Evolutionary conservation across 2,113 vertebrate species (phyloP).

Genomic region (Anguilla rostrata): DNA sequence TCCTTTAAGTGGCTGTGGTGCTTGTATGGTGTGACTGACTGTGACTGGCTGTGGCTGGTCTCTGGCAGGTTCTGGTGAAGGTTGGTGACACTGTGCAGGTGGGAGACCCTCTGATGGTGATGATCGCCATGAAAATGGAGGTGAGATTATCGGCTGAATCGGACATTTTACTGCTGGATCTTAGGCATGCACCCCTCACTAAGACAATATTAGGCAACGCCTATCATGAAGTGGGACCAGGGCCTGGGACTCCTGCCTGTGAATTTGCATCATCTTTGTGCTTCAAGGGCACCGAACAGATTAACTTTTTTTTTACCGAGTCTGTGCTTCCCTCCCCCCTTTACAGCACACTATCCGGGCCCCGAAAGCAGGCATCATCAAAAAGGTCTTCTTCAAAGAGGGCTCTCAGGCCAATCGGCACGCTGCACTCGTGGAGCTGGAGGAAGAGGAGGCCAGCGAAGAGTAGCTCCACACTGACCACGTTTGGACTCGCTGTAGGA

Average conservation of each 20-base stretch:
- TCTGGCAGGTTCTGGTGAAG: conserved; percentile 85
- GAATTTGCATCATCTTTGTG: no score
- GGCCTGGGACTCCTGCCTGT: no score
- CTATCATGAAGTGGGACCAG: no score
- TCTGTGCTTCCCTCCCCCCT: neutral
- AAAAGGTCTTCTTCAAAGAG: conserved; percentile 85
- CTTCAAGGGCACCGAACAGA: no score
- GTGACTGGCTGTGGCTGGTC: conserved; percentile 1
- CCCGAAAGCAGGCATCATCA: conserved; percentile 83
- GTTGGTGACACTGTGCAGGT: conserved; percentile 81
- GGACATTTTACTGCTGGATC: no score
- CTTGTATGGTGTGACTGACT: neutral
- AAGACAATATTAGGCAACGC: no score
- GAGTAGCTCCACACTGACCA: conserved; percentile 21
- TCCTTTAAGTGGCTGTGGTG: no score
- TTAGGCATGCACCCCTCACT: no score
- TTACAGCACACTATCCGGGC: conserved; percentile 87
- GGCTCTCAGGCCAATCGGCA: conserved; percentile 88
- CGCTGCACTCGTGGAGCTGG: conserved; percentile 76
- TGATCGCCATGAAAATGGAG: conserved; percentile 99
- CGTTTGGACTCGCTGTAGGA: neutral
- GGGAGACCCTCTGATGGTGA: conserved; percentile 90
- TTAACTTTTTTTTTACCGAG: no score
- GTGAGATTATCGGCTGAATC: conserved; percentile 55
- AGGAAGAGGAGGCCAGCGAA: conserved; percentile 70